phyloP scores from a whole-genome alignment of 2,888 invertebrate genomes.

The Latrodectus hesperus region DNA sequence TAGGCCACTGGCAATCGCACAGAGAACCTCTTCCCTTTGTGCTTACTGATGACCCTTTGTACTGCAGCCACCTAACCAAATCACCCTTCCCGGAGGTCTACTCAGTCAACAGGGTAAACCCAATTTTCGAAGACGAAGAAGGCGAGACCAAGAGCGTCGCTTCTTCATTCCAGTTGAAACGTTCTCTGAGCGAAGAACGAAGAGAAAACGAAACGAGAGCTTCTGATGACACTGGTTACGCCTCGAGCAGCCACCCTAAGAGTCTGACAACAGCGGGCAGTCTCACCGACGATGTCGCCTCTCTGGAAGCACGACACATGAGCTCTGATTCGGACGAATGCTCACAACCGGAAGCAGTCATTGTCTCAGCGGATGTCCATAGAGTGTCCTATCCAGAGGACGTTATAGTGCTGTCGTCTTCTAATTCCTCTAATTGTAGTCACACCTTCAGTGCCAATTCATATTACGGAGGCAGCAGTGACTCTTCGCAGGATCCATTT shows the following conservation, averaged over 20 bases:
- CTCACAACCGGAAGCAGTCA: constrained; percentile 57
- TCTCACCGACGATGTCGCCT: constrained; percentile 52
- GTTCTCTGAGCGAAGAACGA: constrained; percentile 51
- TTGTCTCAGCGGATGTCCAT: constrained; percentile 65
- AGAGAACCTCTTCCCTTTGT: constrained; percentile 62
- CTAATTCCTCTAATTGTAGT: constrained; percentile 15
- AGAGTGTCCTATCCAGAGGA: constrained; percentile 62
- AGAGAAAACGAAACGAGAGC: constrained; percentile 53
- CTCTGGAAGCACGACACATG: constrained; percentile 55
- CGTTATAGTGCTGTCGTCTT: constrained; percentile 52
- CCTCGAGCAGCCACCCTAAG: constrained; percentile 44
- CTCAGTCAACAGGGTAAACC: constrained; percentile 65
- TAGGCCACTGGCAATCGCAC: constrained; percentile 65
- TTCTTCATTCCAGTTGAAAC: constrained; percentile 23
- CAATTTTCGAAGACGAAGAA: constrained; percentile 63
- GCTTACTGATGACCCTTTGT: constrained; percentile 64
- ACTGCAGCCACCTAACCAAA: constrained; percentile 61
- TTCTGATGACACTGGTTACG: constrained; percentile 63
- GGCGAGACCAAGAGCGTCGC: background rate
- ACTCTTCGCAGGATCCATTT: constrained; percentile 52
- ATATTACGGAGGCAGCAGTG: constrained; percentile 22
- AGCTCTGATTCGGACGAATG: constrained; percentile 63
- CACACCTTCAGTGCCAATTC: constrained; percentile 40
- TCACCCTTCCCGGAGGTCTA: constrained; percentile 61
- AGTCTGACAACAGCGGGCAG: constrained; percentile 39